phyloP scores from a whole-genome alignment of 2,888 invertebrate genomes.

The Drepanosiphum platanoidis region DNA sequence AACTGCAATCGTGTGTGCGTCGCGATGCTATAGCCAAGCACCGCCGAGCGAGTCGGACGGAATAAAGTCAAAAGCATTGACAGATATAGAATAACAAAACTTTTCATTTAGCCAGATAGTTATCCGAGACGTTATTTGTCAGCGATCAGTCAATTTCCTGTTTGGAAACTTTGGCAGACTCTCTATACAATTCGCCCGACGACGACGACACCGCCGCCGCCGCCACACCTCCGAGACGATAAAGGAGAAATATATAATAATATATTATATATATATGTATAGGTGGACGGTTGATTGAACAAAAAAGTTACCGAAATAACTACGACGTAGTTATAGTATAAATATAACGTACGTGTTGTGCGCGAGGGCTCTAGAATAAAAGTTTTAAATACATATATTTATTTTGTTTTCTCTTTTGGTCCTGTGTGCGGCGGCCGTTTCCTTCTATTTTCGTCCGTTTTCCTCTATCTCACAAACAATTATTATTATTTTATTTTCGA shows the following conservation, averaged over 20 bases:
- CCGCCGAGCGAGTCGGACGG: neutral
- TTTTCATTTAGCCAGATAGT: slow-evolving; percentile 20
- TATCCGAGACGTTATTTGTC: slow-evolving; percentile 38
- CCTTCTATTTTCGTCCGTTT: neutral
- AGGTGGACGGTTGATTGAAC: neutral
- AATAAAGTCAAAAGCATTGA: neutral
- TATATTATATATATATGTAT: too few relatives aligned
- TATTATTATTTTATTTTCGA: neutral
- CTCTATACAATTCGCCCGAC: neutral
- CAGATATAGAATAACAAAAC: neutral
- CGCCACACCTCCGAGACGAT: neutral
- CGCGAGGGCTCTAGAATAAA: neutral
- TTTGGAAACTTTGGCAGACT: slow-evolving; percentile 18
- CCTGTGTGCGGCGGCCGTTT: neutral
- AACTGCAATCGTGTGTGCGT: neutral
- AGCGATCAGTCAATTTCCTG: slow-evolving; percentile 32
- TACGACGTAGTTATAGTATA: neutral
- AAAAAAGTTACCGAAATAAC: slow-evolving; percentile 33
- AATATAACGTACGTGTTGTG: neutral
- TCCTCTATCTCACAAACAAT: neutral
- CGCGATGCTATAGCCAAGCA: neutral
- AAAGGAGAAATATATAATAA: too few relatives aligned
- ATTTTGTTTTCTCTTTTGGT: neutral
- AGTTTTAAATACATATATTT: neutral
- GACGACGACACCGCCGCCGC: neutral